A percentile compares a stretch with the other conserved stretches of the same genome.
Evolutionary conservation across 2,797 vertebrate genomes (phyloP).

Genomic region (Chromis chromis): DNA sequence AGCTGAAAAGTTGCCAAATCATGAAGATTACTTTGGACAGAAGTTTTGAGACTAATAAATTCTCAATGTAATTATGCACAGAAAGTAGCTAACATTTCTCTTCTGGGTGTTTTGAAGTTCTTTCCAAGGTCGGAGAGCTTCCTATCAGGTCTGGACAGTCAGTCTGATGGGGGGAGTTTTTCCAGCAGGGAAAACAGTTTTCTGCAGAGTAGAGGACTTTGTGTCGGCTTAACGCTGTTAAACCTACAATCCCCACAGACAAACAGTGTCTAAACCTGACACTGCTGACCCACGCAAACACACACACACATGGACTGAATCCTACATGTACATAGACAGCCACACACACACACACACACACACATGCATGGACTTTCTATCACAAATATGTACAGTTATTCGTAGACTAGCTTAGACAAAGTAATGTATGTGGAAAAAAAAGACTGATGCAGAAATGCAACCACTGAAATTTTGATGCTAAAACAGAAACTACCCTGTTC

Average conservation of each 20-base stretch:
- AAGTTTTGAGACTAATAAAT: conserved; percentile 41
- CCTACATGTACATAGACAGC: conserved; percentile 34
- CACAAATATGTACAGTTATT: conserved; percentile 4
- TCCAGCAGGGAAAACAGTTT: conserved; percentile 75
- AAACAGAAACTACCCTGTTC: not conserved
- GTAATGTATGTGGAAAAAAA: not conserved
- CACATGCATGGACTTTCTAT: conserved; percentile 13
- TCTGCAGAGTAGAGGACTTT: conserved; percentile 81
- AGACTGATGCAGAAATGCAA: not conserved
- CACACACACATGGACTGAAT: conserved; percentile 21
- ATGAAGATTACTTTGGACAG: conserved; percentile 9
- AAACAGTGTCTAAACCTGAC: conserved; percentile 80
- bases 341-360: conserved; percentile 7
- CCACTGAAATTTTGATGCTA: not conserved
- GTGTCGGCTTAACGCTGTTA: conserved; percentile 80
- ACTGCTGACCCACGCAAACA: conserved; percentile 77
- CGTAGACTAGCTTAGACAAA: not conserved
- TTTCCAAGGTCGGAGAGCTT: conserved; percentile 71
- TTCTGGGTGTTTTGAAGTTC: conserved; percentile 58
- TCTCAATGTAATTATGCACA: conserved; percentile 41
- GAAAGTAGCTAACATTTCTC: conserved; percentile 53
- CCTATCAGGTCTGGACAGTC: conserved; percentile 78
- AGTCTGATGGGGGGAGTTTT: conserved; percentile 55
- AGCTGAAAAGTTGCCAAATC: conserved; percentile 40
- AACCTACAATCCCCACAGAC: conserved; percentile 81